A percentile compares a stretch with the other conserved stretches of the same genome.
phyloP scores from a whole-genome alignment of 2,888 invertebrate genomes.

The Leptinotarsa rubiginosa region DNA sequence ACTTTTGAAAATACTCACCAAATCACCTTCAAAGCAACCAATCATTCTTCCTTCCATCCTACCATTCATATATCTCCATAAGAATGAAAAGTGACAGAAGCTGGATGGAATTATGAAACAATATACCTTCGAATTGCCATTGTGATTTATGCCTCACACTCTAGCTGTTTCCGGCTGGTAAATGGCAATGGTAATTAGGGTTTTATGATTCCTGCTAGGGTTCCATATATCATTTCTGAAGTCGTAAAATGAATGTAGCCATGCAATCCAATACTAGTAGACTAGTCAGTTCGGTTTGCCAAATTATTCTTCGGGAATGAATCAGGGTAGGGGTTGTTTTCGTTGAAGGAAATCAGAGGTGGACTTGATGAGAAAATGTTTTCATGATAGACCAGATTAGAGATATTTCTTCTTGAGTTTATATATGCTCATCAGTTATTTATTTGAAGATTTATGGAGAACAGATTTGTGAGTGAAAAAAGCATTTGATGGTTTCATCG shows the following conservation, averaged over 20 bases:
- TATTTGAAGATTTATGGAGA: too few relatives aligned
- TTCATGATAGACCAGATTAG: background rate
- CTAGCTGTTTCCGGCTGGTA: slow-evolving; percentile 17
- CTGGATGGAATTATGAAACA: slow-evolving; percentile 16
- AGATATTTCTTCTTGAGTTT: too few relatives aligned
- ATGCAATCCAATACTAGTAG: slow-evolving; percentile 15
- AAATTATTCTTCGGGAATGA: slow-evolving; percentile 7
- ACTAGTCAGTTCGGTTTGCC: slow-evolving; percentile 5
- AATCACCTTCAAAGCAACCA: background rate
- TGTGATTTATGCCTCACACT: slow-evolving; percentile 18
- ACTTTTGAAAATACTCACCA: background rate
- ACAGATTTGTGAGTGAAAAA: too few relatives aligned
- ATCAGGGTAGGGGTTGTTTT: background rate
- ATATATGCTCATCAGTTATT: too few relatives aligned
- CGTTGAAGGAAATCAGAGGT: background rate
- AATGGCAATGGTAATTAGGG: slow-evolving; percentile 20
- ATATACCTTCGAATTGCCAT: slow-evolving; percentile 17
- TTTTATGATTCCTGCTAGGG: slow-evolving; percentile 16
- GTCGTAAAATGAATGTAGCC: slow-evolving; percentile 16
- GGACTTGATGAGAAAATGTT: background rate
- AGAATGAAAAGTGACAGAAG: background rate
- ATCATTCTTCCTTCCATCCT: background rate
- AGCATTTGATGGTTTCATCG: too few relatives aligned
- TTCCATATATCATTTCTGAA: slow-evolving; percentile 15
- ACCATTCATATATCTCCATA: slow-evolving; percentile 6